Evolutionary conservation across 2,888 invertebrate species (phyloP).

Genomic region (Andricus quercusramuli): DNA sequence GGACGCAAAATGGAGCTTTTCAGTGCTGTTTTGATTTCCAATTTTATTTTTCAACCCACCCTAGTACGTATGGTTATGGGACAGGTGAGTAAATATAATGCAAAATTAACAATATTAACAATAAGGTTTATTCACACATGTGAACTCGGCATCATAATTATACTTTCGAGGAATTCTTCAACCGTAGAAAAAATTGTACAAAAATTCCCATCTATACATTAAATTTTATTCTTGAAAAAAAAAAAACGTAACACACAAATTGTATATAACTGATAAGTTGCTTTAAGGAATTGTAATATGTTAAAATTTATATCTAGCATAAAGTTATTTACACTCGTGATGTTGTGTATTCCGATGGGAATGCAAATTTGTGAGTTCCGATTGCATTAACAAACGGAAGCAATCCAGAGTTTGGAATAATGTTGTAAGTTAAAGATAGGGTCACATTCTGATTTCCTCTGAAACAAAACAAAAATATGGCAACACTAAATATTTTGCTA

Average conservation of each 20-base stretch:
- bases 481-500: not conserved
- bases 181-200: not conserved
- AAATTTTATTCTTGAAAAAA: not conserved
- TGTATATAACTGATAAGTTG: not conserved
- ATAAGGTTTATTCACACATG: not conserved
- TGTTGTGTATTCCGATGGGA: slow-evolving; percentile 92
- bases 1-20: no score
- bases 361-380: slow-evolving; percentile 92
- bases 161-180: not conserved
- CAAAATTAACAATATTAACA: no score
- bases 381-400: slow-evolving; percentile 92
- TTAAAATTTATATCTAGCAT: slow-evolving; percentile 25
- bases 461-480: slow-evolving; percentile 75
- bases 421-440: slow-evolving; percentile 97
- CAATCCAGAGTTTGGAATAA: slow-evolving; percentile 98
- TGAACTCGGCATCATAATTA: not conserved
- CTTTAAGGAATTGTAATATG: not conserved
- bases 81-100: no score
- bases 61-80: no score
- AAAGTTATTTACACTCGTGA: slow-evolving; percentile 80
- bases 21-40: no score
- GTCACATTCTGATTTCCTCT: slow-evolving; percentile 97
- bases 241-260: not conserved
- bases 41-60: no score
- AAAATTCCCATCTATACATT: not conserved